A percentile compares a stretch with the other conserved stretches of the same genome.
Conservation (phyloP, 2,113 vertebrate genomes). For the Poeciliopsis occidentalis region DNA sequence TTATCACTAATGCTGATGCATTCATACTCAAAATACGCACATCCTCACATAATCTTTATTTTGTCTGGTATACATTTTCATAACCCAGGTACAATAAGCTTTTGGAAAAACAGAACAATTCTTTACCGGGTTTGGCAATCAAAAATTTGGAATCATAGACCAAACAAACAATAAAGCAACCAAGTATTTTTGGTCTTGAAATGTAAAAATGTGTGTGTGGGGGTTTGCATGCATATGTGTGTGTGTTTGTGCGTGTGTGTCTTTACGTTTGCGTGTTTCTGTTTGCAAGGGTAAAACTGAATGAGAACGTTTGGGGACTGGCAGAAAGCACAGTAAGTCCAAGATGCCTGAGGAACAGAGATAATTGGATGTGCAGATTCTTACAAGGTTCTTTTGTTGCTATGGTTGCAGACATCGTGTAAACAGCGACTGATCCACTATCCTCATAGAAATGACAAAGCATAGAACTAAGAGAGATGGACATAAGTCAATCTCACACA, state of each 20-base stretch:
- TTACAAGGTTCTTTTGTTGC: constrained; percentile 53
- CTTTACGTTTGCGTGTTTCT: not conserved
- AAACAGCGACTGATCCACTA: constrained; percentile 62
- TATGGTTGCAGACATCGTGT: constrained; percentile 51
- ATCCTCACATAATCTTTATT: too few species aligned
- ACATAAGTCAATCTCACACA: constrained; percentile 38
- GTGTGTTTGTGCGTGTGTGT: constrained; percentile 6
- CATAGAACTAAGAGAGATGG: not conserved
- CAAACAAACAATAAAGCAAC: constrained; percentile 26
- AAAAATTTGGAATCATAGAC: not conserved
- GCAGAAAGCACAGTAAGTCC: constrained; percentile 41
- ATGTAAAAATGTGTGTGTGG: not conserved
- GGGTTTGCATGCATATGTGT: not conserved
- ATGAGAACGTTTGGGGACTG: constrained; percentile 38
- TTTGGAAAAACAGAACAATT: too few species aligned
- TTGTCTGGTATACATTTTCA: too few species aligned
- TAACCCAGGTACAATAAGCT: too few species aligned
- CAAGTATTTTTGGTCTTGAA: constrained; percentile 10
- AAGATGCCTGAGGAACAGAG: constrained; percentile 59
- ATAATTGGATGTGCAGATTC: constrained; percentile 58
- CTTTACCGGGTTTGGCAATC: not conserved
- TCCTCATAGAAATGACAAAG: constrained; percentile 30
- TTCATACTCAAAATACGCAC: too few species aligned
- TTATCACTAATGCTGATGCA: too few species aligned
- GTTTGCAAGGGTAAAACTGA: constrained; percentile 13